phyloP scores from a whole-genome alignment of 2,113 vertebrate genomes.

The Collichthys lucidus region DNA sequence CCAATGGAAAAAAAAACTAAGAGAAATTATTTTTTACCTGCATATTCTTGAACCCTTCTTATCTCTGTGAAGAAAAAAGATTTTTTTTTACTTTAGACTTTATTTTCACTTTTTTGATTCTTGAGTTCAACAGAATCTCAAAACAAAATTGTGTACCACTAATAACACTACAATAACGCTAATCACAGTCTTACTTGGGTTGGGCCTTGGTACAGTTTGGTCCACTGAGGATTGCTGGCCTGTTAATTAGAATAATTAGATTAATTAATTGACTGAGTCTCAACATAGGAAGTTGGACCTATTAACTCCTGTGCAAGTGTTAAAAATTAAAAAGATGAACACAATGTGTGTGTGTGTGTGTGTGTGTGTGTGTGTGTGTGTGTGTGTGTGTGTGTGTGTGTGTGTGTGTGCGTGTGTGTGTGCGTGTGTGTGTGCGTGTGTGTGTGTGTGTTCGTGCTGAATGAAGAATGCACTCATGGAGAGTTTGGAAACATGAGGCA shows the following conservation, averaged over 20 bases:
- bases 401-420: too few relatives aligned
- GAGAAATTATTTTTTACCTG: conserved; percentile 64
- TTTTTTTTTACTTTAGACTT: neutral
- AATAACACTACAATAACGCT: too few relatives aligned
- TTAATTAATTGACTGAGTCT: neutral
- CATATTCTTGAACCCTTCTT: conserved; percentile 77
- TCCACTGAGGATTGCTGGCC: conserved; percentile 17
- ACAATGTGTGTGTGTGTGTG: too few relatives aligned
- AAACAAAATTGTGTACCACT: neutral
- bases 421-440: too few relatives aligned
- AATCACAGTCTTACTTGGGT: conserved; percentile 57
- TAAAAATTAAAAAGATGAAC: too few relatives aligned
- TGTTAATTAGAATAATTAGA: conserved; percentile 6
- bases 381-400: too few relatives aligned
- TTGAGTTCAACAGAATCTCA: neutral
- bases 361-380: too few relatives aligned
- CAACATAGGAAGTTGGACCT: too few relatives aligned
- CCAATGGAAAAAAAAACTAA: neutral
- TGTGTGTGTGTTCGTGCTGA: too few relatives aligned
- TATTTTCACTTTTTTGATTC: neutral
- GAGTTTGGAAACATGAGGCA: too few relatives aligned
- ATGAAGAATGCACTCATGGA: too few relatives aligned
- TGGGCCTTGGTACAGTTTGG: conserved; percentile 33
- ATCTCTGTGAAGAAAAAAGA: conserved; percentile 59
- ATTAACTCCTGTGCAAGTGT: too few relatives aligned